Conservation (phyloP, 2,888 invertebrate species). For the Agrilus mali region DNA sequence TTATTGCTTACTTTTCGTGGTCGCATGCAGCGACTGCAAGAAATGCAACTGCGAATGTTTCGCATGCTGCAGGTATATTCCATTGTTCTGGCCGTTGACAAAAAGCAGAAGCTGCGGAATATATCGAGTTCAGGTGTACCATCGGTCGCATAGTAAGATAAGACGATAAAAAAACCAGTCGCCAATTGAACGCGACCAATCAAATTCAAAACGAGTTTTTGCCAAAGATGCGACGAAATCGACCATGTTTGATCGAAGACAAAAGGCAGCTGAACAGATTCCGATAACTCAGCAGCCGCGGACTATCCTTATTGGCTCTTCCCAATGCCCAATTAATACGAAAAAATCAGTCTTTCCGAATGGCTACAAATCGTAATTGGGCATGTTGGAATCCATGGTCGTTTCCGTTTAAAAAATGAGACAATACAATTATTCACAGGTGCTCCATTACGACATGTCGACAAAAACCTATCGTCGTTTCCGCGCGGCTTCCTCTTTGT, state of each 20-base stretch:
- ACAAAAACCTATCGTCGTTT: too few species aligned
- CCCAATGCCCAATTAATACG: conserved; percentile 19
- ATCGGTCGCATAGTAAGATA: conserved; percentile 2
- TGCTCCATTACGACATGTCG: neutral
- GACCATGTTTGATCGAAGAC: conserved; percentile 21
- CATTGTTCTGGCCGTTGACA: too few species aligned
- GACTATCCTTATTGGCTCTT: conserved; percentile 20
- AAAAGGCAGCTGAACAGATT: conserved; percentile 12
- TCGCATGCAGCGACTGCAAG: too few species aligned
- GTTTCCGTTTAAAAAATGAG: conserved; percentile 6
- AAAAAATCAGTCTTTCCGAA: conserved; percentile 13
- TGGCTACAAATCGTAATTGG: conserved; percentile 19
- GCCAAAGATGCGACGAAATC: conserved; percentile 16
- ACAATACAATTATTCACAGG: neutral
- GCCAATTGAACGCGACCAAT: conserved; percentile 31
- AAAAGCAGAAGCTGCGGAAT: too few species aligned
- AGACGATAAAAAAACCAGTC: conserved; percentile 27
- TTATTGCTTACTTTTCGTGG: too few species aligned
- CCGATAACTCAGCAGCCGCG: conserved; percentile 11
- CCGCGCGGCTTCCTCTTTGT: too few species aligned
- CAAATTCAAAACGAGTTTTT: conserved; percentile 26
- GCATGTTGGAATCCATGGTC: conserved; percentile 13
- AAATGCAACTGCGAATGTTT: too few species aligned
- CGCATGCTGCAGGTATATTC: too few species aligned
- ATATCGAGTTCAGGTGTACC: too few species aligned